Evolutionary conservation across 2,113 vertebrate genomes (phyloP).

Genomic region (Callorhinus ursinus): DNA sequence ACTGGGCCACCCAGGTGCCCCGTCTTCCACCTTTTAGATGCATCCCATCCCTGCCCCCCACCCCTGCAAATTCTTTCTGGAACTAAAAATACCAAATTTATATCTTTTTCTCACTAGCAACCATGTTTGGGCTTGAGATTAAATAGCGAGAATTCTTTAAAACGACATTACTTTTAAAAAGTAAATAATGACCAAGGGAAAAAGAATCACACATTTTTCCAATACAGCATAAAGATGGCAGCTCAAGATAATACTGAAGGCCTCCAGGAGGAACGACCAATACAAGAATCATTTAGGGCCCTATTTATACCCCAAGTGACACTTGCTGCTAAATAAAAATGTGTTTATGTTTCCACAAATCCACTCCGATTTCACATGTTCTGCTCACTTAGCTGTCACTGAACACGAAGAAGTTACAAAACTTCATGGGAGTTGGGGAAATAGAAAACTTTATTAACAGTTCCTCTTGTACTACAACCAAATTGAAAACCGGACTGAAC

Average conservation of each 20-base stretch:
- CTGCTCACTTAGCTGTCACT: background rate
- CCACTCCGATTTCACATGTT: background rate
- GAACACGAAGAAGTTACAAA: background rate
- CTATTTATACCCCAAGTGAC: background rate
- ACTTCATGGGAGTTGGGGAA: background rate
- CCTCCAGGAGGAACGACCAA: background rate
- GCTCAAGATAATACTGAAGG: background rate
- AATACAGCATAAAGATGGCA: slow-evolving; percentile 37
- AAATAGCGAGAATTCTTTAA: slow-evolving; percentile 64
- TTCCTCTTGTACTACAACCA: background rate
- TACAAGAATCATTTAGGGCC: background rate
- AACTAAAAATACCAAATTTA: slow-evolving; percentile 66
- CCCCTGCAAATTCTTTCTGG: background rate
- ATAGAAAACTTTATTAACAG: background rate
- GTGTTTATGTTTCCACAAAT: background rate
- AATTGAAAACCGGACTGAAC: background rate
- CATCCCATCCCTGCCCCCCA: too few species aligned
- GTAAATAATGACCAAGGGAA: slow-evolving; percentile 9
- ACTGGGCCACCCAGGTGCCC: background rate
- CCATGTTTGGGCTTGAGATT: slow-evolving; percentile 56
- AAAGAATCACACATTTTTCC: slow-evolving; percentile 59
- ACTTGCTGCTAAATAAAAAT: background rate
- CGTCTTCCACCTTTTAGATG: background rate
- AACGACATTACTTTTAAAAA: slow-evolving; percentile 42
- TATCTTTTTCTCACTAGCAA: slow-evolving; percentile 44